Evolutionary conservation across 2,113 vertebrate genomes (phyloP).

Genomic region (Lophura nycthemera): DNA sequence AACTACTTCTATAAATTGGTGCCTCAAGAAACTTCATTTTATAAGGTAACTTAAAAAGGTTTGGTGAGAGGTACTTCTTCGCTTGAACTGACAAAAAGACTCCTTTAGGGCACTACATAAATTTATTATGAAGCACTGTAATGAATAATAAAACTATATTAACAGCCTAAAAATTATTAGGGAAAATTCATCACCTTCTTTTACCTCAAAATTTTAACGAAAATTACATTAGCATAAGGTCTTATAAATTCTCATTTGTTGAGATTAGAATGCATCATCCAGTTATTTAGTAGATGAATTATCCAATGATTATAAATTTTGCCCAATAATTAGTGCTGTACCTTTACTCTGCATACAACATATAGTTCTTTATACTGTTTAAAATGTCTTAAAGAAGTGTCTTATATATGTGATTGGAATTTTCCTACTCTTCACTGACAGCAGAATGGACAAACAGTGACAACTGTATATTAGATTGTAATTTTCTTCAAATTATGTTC

Average conservation of each 20-base stretch:
- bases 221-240: background rate
- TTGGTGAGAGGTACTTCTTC: slow-evolving; percentile 23
- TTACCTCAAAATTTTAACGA: background rate
- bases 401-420: background rate
- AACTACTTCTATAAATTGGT: slow-evolving; percentile 9
- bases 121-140: slow-evolving; percentile 25
- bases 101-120: slow-evolving; percentile 4
- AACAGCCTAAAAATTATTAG: slow-evolving; percentile 11
- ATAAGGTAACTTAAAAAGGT: background rate
- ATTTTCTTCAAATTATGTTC: background rate
- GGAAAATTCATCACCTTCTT: background rate
- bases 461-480: background rate
- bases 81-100: background rate
- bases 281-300: background rate
- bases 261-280: background rate
- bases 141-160: slow-evolving; percentile 40
- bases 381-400: background rate
- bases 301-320: background rate
- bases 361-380: background rate
- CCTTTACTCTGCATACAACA: background rate
- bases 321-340: background rate
- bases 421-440: background rate
- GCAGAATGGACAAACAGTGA: background rate
- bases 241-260: background rate
- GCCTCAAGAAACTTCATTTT: background rate